Conservation (phyloP, 2,888 invertebrate genomes). For the Sipha maydis region DNA sequence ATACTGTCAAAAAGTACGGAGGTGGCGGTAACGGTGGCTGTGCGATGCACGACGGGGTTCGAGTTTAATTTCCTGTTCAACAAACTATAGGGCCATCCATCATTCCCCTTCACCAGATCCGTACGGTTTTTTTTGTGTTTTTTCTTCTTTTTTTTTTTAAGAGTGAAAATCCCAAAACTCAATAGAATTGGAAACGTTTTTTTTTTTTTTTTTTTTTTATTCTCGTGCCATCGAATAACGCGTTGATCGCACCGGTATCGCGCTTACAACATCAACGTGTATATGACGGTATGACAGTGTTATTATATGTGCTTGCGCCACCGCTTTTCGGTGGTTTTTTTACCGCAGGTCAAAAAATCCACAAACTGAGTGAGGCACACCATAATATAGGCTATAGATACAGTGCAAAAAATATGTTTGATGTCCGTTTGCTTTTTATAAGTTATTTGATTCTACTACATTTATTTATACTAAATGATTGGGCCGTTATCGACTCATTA, state of each 20-base stretch:
- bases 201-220: background rate
- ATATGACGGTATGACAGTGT: background rate
- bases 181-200: slow-evolving; percentile 4
- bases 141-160: background rate
- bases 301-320: background rate
- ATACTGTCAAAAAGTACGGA: slow-evolving; percentile 12
- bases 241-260: background rate
- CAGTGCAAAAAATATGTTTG: too few species aligned
- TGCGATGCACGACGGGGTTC: slow-evolving; percentile 37
- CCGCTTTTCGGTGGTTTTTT: background rate
- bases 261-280: background rate
- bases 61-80: slow-evolving; percentile 60
- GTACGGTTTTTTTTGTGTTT: slow-evolving; percentile 31
- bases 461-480: too few species aligned
- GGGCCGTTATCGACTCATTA: too few species aligned
- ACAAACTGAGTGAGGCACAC: too few species aligned
- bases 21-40: background rate
- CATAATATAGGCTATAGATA: too few species aligned
- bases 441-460: too few species aligned
- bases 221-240: background rate
- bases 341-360: background rate
- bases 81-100: slow-evolving; percentile 55
- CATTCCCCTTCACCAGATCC: slow-evolving; percentile 39
- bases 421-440: too few species aligned
- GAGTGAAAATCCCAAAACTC: slow-evolving; percentile 10